These are phyloP conservation scores for Microdon myrmicae DNA, from an alignment of 2,888 invertebrate genomes.

Conservation along the genomic window DNA sequence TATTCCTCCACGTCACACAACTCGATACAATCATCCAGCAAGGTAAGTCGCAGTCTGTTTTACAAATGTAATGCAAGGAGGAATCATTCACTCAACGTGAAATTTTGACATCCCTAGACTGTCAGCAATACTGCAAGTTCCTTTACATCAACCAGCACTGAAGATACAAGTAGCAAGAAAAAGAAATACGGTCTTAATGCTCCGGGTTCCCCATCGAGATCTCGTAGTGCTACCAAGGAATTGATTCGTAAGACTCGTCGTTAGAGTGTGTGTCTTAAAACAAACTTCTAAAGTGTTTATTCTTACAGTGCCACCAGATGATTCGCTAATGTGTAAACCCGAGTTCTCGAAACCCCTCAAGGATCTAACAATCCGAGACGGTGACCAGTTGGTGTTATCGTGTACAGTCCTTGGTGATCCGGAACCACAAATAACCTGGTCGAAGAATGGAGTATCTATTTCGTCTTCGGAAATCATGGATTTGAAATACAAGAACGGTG, in stretches of 20 bases:
- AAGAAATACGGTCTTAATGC: constrained; percentile 78
- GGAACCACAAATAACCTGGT: constrained; percentile 91
- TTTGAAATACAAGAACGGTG: constrained; percentile 90
- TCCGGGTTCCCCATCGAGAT: constrained; percentile 85
- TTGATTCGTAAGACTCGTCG: constrained; percentile 69
- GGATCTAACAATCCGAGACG: constrained; percentile 84
- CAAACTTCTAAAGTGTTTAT: no score
- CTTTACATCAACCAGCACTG: constrained; percentile 56
- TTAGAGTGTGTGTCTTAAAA: neutral
- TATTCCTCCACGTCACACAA: constrained; percentile 47
- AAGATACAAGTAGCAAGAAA: constrained; percentile 64
- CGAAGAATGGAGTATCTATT: constrained; percentile 81
- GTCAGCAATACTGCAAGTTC: constrained; percentile 58
- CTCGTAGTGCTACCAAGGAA: constrained; percentile 90
- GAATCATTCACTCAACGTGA: constrained; percentile 4
- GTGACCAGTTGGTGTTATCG: constrained; percentile 84
- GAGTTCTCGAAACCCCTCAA: constrained; percentile 82
- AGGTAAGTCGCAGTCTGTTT: constrained; percentile 49
- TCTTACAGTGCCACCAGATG: constrained; percentile 83
- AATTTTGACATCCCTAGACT: constrained; percentile 43
- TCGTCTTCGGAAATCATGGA: constrained; percentile 87
- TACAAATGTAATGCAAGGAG: neutral
- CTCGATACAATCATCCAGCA: constrained; percentile 53
- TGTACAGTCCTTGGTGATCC: constrained; percentile 92
- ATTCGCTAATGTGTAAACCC: constrained; percentile 87